Evolutionary conservation across 2,113 vertebrate genomes (phyloP), one percentile per base, ranked within the genome.

Genomic region (Hiodon alosoides): DNA sequence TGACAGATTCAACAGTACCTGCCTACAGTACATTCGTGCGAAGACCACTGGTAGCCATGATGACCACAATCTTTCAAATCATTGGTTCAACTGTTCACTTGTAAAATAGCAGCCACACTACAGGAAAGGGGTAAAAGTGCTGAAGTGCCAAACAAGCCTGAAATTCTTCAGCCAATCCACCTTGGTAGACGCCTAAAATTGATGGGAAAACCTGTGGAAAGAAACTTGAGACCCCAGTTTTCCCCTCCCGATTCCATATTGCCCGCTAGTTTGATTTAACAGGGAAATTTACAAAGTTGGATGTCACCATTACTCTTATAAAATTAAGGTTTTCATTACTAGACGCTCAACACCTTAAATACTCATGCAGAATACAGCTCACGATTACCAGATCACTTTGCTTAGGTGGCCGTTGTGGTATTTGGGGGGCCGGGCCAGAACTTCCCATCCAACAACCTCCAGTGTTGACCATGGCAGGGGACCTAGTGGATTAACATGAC

Each of bases 301-400:
- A 3, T 4, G 55, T 5, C 53, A 54, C 57, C 54, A 60, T 53
- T 11, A 9, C 3, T 13, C 6, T 57, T 52, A 9, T 10, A 47
- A 47, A 31, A 53, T 52, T 51, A 71, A 17, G 11, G 57, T 77
- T 76, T 7, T 53, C 5, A 68, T 51, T 31, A 80, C 62, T 73
- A 52, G 50, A n/a, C 59, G 17, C 86, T 86, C 14, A 47, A 69
- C 68, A 14, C 85, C 87, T 86, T 78, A 84, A 77, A 58, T 57
- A 75, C 75, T 83, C 89, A 90, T 91, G 90, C 89, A 88, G 62
- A 79, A 89, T 85, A 87, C 77, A 87, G 85, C 79, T 85, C 52
- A 47, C 73, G 71, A 82, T 85, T 90, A 84, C 86, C 85, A 73
- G 85, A 79, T 80, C 85, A 81, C 72, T 83, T 65, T 81, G 85